These are phyloP conservation scores for Piprites chloris DNA, from an alignment of 2,113 vertebrate species.

Conservation along the genomic window DNA sequence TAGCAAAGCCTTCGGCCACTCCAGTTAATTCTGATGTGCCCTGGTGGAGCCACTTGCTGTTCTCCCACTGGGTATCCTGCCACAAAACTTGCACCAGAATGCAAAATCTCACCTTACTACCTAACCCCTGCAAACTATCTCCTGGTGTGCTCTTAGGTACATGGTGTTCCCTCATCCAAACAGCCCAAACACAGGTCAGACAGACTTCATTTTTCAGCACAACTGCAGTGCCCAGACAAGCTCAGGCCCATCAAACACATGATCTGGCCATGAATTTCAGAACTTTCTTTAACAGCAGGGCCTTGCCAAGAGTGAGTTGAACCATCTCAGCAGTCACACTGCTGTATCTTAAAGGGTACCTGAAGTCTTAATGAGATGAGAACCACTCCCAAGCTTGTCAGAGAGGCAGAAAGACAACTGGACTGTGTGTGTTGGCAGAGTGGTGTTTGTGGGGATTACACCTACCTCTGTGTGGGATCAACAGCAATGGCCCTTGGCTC, in stretches of 20 bases:
- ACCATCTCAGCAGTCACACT: neutral
- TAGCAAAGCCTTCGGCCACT: neutral
- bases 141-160: neutral
- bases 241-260: neutral
- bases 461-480: constrained; percentile 91
- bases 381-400: neutral
- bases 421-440: rapidly evolving
- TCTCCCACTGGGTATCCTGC: neutral
- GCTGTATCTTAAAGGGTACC: neutral
- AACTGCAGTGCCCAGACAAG: neutral
- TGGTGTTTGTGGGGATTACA: neutral
- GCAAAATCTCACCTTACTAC: neutral
- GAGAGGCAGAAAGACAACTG: neutral
- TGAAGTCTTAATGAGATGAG: neutral
- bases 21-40: neutral
- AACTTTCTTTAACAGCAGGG: neutral
- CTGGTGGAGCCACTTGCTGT: neutral
- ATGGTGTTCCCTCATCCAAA: neutral
- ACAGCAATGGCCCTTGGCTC: constrained; percentile 94
- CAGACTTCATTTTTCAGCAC: neutral
- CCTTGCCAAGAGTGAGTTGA: neutral
- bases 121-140: neutral
- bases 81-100: neutral
- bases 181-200: neutral
- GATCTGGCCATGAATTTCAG: neutral